Evolutionary conservation across 30 jellyfish, hydroid and myxozoan species (phyloP), one percentile per base, ranked within the genome.

Genomic region (Aurelia coerulea): DNA sequence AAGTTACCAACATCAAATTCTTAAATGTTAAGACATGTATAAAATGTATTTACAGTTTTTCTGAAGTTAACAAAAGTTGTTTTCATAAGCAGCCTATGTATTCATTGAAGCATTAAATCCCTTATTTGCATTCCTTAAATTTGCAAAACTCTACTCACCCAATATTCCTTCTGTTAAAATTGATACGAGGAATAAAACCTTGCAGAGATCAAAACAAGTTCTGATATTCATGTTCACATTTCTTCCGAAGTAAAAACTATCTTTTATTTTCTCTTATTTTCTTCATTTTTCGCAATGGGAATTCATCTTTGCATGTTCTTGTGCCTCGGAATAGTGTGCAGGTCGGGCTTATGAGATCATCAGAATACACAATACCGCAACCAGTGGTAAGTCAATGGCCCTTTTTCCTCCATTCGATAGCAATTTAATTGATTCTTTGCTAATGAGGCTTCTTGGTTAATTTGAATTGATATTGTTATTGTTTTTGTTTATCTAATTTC

Each of bases 311-410:
- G 8, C 42, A 58, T 34, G 23, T n/a, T 78, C 41, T 46, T n/a
- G 16, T 50, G 35, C 64, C 49, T 42, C 32, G 62, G 59, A 18
- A 62, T 65, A 17, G 46, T 56, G 54, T 62, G 77, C 78, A 74
- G 84, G 84, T 84, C 87, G 65, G 80, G 93, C 93, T 37, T 81
- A 84, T 84, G 46, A 84, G 87, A 73, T 84, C 93, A 84, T 51
- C 82, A 34, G 1, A 16, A 33, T 16, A 60, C 72, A 52, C 93
- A 84, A 84, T 84, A 75, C 69, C 12, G 66, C 93, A 84, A 84
- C 93, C 93, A 54, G 93, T 29, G 42, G 67, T 19, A 39, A 29
- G 78, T 67, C 56, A 67, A 15, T 39, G 5, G 78, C 78, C 23
- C 14, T 32, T 32, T 67, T 39, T 15, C 42, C 50, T 46, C 15